phyloP scores from a whole-genome alignment of 2,113 vertebrate genomes.

The Myotis yumanensis region DNA sequence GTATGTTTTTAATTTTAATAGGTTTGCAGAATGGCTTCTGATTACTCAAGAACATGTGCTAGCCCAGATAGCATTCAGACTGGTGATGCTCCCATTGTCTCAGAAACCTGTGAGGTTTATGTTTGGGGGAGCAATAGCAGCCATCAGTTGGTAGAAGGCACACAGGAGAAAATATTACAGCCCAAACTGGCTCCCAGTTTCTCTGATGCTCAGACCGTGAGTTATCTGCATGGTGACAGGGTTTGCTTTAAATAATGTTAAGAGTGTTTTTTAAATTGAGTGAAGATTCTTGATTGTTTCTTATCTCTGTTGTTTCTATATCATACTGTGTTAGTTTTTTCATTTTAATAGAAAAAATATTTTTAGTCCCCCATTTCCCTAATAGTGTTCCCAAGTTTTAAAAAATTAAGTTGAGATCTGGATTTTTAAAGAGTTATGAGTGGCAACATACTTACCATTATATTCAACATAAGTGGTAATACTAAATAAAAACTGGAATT shows the following conservation, averaged over 20 bases:
- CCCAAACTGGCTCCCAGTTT: slow-evolving; percentile 90
- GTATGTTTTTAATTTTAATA: slow-evolving; percentile 70
- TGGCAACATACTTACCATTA: background rate
- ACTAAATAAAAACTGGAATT: slow-evolving; percentile 51
- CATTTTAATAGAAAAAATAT: slow-evolving; percentile 45
- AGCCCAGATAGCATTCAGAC: slow-evolving; percentile 97
- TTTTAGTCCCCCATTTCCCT: background rate
- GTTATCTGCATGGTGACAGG: slow-evolving; percentile 63
- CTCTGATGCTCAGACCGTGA: slow-evolving; percentile 91
- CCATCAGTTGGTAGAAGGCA: slow-evolving; percentile 90
- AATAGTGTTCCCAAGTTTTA: slow-evolving; percentile 27
- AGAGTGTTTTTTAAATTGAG: slow-evolving; percentile 29
- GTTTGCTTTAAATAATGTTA: slow-evolving; percentile 5
- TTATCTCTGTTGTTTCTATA: slow-evolving; percentile 10
- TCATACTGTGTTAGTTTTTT: background rate
- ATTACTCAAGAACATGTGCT: slow-evolving; percentile 95
- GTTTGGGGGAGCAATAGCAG: slow-evolving; percentile 93
- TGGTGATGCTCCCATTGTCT: slow-evolving; percentile 91
- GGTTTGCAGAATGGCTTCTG: slow-evolving; percentile 94
- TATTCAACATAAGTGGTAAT: background rate
- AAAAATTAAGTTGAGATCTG: slow-evolving; percentile 36
- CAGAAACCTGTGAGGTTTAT: slow-evolving; percentile 97
- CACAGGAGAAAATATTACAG: slow-evolving; percentile 91
- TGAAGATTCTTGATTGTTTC: slow-evolving; percentile 32
- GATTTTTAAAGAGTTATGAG: slow-evolving; percentile 21